Base-by-base conservation (phyloP, 2,888 invertebrate species). In the Epistrophella euchroma region DNA sequence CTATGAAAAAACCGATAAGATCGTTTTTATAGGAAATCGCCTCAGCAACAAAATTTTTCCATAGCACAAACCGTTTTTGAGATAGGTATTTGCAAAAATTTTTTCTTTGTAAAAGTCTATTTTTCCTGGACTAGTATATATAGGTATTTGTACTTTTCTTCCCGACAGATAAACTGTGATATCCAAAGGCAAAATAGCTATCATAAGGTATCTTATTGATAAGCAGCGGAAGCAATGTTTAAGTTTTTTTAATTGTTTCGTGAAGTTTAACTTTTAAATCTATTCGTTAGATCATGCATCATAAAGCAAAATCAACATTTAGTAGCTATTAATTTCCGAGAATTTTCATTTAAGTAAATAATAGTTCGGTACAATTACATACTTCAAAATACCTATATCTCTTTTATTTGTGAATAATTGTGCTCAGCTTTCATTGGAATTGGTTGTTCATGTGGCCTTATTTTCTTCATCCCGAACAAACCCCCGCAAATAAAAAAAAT, bases 291-390 rank as follows among this genome's bases (percentile, higher is more conserved):
- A 11, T 2, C 0, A 3, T 37, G 37, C 3, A 13, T 37, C 37
- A 37, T 3, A 37, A 4, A 4, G 13, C 13, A 37, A 4, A 13
- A 32, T 0, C 4, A 37, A 37, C 7, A 37, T 13, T 37, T 4
- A 37, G 13, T 37, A 37, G 7, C 5, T 32, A 32, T 37, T 40
- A 11, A 58, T 19, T 58, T 58, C 35, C 4, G 6, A 58, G 35
- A 32, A 58, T 3, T 19, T 22, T 2, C 13, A 25, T 50, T 37
- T 37, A 35, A 56, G 5, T 28, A 28, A 28, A 28, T 28, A 32
- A 37, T 35, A 19, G 37, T 58, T 37, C 58, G 28, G 25, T 52
- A 9, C 64, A n/a, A n/a, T n/a, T n/a, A n/a, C 64, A 64, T 64
- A 64, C 64, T 45, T 5, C 64, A 32, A 64, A 43, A 43, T n/a